Evolutionary conservation across 64 coral and sea anemone genomes (phyloP).

Genomic region (Pocillopora verrucosa): DNA sequence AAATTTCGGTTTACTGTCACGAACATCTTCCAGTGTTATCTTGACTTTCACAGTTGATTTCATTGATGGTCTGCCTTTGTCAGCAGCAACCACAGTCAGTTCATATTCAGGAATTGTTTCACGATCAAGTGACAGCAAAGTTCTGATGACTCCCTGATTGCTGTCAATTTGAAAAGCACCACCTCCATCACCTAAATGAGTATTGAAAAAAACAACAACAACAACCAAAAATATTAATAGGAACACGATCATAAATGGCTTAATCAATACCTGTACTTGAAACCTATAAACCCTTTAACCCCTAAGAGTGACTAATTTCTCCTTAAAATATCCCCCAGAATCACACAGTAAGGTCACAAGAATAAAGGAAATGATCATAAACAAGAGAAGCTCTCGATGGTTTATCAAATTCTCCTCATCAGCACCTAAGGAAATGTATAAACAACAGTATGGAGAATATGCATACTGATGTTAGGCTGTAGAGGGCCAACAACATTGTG

Average conservation of each 20-base stretch:
- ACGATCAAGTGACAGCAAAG: constrained; percentile 67
- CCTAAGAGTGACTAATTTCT: too few relatives aligned
- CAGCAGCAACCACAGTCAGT: constrained; percentile 72
- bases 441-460: too few relatives aligned
- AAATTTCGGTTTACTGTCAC: constrained; percentile 87
- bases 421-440: too few relatives aligned
- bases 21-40: constrained; percentile 76
- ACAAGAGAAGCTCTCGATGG: too few relatives aligned
- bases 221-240: neutral
- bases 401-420: too few relatives aligned
- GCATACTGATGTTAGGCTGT: too few relatives aligned
- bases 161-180: constrained; percentile 87
- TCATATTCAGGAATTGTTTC: constrained; percentile 80
- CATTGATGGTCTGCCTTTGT: constrained; percentile 58
- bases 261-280: too few relatives aligned
- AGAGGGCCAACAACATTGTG: too few relatives aligned
- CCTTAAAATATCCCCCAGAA: too few relatives aligned
- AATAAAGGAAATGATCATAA: too few relatives aligned
- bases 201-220: neutral
- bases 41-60: constrained; percentile 63
- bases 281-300: too few relatives aligned
- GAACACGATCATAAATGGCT: neutral
- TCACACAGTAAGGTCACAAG: too few relatives aligned
- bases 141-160: constrained; percentile 80
- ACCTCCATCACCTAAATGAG: constrained; percentile 69